Percentiles rank a stretch among this genome's conserved stretches.
These are phyloP conservation scores for Porphyrio hochstetteri DNA, from an alignment of 2,113 vertebrate genomes.

Conservation along the genomic window DNA sequence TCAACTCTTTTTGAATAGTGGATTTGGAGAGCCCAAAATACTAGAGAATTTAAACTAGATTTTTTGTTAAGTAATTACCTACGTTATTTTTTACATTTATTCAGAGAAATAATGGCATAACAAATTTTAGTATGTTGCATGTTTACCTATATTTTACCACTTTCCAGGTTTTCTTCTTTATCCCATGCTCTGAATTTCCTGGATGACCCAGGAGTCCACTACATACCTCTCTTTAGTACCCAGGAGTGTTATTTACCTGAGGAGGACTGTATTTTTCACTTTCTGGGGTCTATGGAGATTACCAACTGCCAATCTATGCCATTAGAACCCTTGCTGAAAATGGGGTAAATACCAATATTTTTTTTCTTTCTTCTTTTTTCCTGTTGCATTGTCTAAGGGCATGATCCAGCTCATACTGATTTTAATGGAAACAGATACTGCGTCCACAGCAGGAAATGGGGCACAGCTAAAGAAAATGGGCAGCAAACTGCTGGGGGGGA, in stretches of 20 bases:
- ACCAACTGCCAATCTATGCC: not conserved
- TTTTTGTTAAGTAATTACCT: conserved; percentile 56
- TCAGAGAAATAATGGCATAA: not conserved
- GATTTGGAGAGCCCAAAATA: conserved; percentile 55
- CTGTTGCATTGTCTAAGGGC: not conserved
- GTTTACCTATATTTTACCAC: not conserved
- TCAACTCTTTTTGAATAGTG: conserved; percentile 49
- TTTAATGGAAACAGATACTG: not conserved
- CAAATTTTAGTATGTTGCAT: not conserved
- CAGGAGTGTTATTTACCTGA: not conserved
- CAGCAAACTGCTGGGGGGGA: not conserved
- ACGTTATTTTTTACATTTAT: conserved; percentile 44
- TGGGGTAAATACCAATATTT: not conserved
- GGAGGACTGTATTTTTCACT: not conserved
- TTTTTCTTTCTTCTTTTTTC: too few species aligned
- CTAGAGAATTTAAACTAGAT: conserved; percentile 53
- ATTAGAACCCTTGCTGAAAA: not conserved
- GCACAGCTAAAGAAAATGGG: not conserved
- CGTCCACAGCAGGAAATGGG: not conserved
- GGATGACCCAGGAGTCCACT: not conserved
- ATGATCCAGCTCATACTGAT: not conserved
- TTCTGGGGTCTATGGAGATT: not conserved
- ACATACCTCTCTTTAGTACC: not conserved
- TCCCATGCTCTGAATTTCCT: not conserved
- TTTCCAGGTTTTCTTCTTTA: not conserved